These are phyloP conservation scores for Cacatua alba DNA, from an alignment of 2,113 vertebrate species.

Conservation along the genomic window DNA sequence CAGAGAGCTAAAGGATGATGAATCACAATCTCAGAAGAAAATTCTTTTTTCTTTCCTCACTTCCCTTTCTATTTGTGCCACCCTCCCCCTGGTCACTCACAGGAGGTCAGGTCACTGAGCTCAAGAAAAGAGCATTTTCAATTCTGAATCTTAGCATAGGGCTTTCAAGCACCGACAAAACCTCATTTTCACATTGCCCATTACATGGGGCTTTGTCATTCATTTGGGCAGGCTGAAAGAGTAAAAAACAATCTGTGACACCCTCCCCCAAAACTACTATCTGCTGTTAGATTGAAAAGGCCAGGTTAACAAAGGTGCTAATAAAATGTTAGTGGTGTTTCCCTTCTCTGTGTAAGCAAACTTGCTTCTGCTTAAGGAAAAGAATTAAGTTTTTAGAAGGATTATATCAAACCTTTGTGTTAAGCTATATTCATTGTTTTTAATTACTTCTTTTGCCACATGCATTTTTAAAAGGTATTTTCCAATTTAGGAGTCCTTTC, in stretches of 20 bases:
- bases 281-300: slow-evolving; percentile 14
- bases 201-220: neutral
- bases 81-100: neutral
- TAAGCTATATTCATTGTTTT: neutral
- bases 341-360: neutral
- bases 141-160: neutral
- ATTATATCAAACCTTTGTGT: neutral
- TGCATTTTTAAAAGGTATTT: neutral
- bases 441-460: neutral
- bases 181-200: slow-evolving; percentile 14
- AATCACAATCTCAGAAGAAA: neutral
- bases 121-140: neutral
- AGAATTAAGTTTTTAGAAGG: neutral
- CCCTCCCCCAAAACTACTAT: neutral
- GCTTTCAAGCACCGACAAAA: neutral
- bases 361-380: neutral
- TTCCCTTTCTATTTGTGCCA: neutral
- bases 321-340: neutral
- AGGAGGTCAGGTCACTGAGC: neutral
- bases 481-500: neutral
- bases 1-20: slow-evolving; percentile 8
- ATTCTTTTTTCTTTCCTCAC: neutral
- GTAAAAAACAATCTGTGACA: slow-evolving; percentile 13
- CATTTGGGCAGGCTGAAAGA: slow-evolving; percentile 9
- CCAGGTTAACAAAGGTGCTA: neutral